Evolutionary conservation across 2,113 vertebrate species (phyloP).

Genomic region (Peromyscus polionotus): DNA sequence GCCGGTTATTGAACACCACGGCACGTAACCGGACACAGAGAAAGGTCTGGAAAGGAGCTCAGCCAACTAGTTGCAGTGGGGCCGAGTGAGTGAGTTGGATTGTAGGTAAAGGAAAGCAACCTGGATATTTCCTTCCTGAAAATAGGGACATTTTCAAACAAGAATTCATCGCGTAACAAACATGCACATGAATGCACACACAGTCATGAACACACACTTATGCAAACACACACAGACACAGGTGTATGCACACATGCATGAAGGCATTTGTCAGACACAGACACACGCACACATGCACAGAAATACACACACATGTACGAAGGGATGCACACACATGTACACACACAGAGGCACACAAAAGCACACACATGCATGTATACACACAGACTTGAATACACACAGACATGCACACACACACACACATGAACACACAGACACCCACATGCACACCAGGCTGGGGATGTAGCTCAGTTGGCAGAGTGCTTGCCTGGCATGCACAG

Average conservation of each 20-base stretch:
- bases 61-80: accelerated
- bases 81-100: accelerated
- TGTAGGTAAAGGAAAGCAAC: neutral
- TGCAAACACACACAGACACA: neutral
- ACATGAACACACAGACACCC: neutral
- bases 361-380: neutral
- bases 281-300: neutral
- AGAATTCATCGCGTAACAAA: neutral
- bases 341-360: neutral
- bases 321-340: neutral
- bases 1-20: accelerated
- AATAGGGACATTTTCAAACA: neutral
- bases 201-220: neutral
- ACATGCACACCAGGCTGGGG: neutral
- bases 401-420: neutral
- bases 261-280: neutral
- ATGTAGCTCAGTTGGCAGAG: neutral
- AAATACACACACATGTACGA: neutral
- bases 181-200: no score
- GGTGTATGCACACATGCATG: neutral
- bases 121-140: neutral
- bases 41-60: neutral
- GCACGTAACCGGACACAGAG: accelerated
- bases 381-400: neutral
- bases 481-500: neutral